Evolutionary conservation across 2,797 vertebrate genomes (phyloP).

Genomic region (Trichosurus vulpecula): DNA sequence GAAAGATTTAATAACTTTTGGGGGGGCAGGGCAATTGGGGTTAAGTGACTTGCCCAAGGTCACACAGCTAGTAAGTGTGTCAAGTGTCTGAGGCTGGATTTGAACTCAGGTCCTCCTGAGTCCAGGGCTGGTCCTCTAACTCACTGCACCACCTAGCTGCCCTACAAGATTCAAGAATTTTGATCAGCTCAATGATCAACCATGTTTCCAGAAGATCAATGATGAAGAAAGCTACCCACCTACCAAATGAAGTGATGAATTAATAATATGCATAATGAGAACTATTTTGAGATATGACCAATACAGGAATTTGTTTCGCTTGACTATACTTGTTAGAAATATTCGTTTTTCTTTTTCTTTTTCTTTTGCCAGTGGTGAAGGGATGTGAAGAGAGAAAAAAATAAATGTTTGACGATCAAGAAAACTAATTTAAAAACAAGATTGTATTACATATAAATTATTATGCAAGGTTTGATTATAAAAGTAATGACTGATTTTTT

Average conservation of each 20-base stretch:
- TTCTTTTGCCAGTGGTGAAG: neutral
- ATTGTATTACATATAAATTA: neutral
- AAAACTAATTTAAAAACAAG: neutral
- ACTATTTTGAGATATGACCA: neutral
- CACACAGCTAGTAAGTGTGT: no score
- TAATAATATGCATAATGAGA: neutral
- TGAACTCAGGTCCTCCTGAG: no score
- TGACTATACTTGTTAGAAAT: neutral
- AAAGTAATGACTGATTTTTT: neutral
- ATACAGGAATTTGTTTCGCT: neutral
- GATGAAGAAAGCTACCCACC: neutral
- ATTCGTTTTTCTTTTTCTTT: neutral
- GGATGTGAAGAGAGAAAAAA: neutral
- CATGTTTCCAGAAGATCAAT: neutral
- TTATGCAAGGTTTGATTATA: neutral
- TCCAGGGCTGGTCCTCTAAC: no score
- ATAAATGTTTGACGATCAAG: neutral
- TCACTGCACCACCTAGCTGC: no score
- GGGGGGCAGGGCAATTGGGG: no score
- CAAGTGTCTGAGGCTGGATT: no score
- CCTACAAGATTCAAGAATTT: neutral
- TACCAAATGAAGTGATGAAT: neutral
- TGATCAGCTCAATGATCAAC: neutral
- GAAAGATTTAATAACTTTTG: neutral
- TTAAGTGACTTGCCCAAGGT: no score